These are phyloP conservation scores for Cosmorhoe ocellata DNA, from an alignment of 2,888 invertebrate species.

Conservation along the genomic window DNA sequence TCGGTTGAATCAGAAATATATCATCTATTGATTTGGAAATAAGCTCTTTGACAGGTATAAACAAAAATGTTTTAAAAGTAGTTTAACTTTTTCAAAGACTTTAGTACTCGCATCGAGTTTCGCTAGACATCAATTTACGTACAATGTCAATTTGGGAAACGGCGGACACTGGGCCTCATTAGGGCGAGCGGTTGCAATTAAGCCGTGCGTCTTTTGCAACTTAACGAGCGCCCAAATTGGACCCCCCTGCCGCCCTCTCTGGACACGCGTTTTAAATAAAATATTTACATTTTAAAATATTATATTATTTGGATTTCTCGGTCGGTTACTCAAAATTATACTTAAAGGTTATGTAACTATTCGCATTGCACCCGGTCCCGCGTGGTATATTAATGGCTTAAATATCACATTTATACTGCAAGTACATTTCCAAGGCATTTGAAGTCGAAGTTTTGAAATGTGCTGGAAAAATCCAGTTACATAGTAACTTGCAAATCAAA, in stretches of 20 bases:
- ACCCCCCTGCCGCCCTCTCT: slow-evolving; percentile 53
- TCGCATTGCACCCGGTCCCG: no score
- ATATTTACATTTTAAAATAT: slow-evolving; percentile 53
- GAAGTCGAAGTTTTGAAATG: neutral
- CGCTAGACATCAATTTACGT: slow-evolving; percentile 70
- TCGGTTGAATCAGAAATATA: no score
- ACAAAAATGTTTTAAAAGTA: no score
- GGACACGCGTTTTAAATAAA: slow-evolving; percentile 64
- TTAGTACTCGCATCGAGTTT: slow-evolving; percentile 43
- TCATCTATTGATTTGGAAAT: no score
- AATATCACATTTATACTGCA: no score
- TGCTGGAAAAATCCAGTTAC: slow-evolving; percentile 27
- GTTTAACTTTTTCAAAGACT: neutral
- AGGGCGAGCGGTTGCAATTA: slow-evolving; percentile 79
- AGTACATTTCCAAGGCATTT: neutral
- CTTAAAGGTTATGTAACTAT: no score
- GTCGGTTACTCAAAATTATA: no score
- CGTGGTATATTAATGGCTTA: no score
- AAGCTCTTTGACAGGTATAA: no score
- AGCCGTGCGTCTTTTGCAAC: slow-evolving; percentile 77
- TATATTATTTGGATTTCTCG: no score
- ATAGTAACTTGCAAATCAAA: slow-evolving; percentile 44
- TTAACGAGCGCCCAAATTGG: slow-evolving; percentile 80
- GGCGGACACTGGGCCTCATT: slow-evolving; percentile 74
- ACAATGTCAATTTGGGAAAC: slow-evolving; percentile 75